Percentiles rank a stretch among this genome's conserved stretches.
These are phyloP conservation scores for Uropetala carovei DNA, from an alignment of 2,888 invertebrate species.

Conservation along the genomic window DNA sequence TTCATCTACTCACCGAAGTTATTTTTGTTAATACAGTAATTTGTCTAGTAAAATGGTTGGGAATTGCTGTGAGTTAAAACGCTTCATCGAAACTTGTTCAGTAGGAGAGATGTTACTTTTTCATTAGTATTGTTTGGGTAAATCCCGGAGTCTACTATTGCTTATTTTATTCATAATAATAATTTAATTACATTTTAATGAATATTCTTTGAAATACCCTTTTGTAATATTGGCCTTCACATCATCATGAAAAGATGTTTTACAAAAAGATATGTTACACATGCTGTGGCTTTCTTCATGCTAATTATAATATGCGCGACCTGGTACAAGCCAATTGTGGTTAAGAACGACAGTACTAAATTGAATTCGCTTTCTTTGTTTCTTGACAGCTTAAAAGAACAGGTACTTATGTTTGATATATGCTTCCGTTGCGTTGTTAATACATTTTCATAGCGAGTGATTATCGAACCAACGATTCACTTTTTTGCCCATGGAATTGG, in stretches of 20 bases:
- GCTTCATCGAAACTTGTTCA: too few relatives aligned
- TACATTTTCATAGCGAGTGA: neutral
- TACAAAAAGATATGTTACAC: neutral
- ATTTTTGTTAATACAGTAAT: too few relatives aligned
- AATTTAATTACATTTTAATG: too few relatives aligned
- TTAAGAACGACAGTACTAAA: neutral
- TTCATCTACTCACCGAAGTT: too few relatives aligned
- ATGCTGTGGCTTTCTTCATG: neutral
- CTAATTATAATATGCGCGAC: neutral
- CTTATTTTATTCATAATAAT: too few relatives aligned
- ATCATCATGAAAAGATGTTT: conserved; percentile 6
- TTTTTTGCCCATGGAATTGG: neutral
- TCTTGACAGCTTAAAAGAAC: conserved; percentile 40
- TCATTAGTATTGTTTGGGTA: too few relatives aligned
- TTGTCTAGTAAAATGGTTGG: too few relatives aligned
- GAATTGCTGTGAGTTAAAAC: too few relatives aligned
- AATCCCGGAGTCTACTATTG: too few relatives aligned
- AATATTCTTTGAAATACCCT: too few relatives aligned
- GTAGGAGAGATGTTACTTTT: too few relatives aligned
- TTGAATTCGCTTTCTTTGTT: conserved; percentile 3
- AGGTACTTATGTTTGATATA: neutral
- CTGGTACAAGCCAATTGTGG: neutral
- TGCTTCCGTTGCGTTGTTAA: neutral
- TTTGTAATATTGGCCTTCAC: too few relatives aligned
- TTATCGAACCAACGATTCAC: neutral